phyloP scores from a whole-genome alignment of 2,888 invertebrate species.

The Elysia crispata region DNA sequence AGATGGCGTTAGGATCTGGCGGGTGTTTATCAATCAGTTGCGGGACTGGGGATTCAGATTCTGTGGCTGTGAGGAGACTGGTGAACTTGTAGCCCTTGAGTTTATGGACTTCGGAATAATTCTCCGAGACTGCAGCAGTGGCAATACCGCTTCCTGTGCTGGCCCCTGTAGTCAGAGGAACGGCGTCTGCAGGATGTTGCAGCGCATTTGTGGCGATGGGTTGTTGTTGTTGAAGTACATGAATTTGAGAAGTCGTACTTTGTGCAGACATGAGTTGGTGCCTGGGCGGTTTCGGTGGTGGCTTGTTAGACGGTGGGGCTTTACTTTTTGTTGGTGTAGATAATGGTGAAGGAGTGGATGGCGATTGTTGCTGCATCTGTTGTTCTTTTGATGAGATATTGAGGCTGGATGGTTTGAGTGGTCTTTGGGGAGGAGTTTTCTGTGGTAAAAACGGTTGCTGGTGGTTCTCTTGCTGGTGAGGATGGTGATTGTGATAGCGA shows the following conservation, averaged over 20 bases:
- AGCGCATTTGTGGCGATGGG: background rate
- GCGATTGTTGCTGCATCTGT: background rate
- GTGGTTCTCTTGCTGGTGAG: background rate
- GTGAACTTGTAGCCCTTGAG: slow-evolving; percentile 45
- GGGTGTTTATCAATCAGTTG: background rate
- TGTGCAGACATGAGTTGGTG: too few species aligned
- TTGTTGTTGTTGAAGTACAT: background rate
- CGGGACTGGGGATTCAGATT: background rate
- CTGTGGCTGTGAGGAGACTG: background rate
- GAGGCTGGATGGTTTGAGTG: background rate
- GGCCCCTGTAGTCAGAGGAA: background rate
- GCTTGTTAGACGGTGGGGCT: background rate
- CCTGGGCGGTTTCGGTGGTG: background rate
- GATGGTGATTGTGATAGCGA: slow-evolving; percentile 18
- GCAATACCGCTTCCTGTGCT: slow-evolving; percentile 15
- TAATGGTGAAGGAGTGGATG: background rate
- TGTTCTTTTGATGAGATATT: background rate
- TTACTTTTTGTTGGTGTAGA: background rate
- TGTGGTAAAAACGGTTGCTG: background rate
- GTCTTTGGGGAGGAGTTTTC: background rate
- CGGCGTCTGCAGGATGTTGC: background rate
- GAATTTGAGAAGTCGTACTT: background rate
- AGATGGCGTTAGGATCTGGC: slow-evolving; percentile 32
- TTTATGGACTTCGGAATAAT: slow-evolving; percentile 43
- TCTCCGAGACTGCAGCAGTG: slow-evolving; percentile 27